phyloP scores from a whole-genome alignment of 2,888 invertebrate genomes.

The Latrodectus hesperus region DNA sequence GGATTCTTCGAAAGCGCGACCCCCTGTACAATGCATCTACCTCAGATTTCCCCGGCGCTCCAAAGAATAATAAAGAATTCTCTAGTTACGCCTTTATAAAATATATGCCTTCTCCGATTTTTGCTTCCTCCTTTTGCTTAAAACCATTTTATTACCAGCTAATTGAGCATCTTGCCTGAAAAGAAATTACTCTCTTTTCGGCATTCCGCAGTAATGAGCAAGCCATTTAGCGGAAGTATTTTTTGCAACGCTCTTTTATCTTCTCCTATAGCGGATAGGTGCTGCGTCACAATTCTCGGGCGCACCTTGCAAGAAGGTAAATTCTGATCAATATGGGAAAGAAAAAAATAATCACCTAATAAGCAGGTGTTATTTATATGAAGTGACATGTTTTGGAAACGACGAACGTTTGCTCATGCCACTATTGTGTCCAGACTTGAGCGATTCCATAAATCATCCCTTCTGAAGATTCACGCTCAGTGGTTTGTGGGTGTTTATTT shows the following conservation, averaged over 20 bases:
- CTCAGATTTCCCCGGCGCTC: conserved; percentile 6
- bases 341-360: conserved; percentile 25
- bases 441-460: conserved; percentile 35
- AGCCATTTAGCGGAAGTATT: conserved; percentile 15
- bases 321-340: conserved; percentile 21
- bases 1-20: neutral
- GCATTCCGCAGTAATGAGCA: neutral
- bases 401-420: conserved; percentile 39
- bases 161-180: conserved; percentile 39
- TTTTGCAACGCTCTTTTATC: conserved; percentile 4
- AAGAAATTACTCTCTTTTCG: conserved; percentile 32
- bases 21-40: conserved; percentile 10
- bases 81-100: conserved; percentile 57
- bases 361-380: conserved; percentile 59
- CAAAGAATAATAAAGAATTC: conserved; percentile 50
- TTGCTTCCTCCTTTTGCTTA: conserved; percentile 18
- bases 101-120: conserved; percentile 56
- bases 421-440: conserved; percentile 22
- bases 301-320: conserved; percentile 41
- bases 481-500: neutral
- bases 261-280: conserved; percentile 33
- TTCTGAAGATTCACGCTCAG: conserved; percentile 14
- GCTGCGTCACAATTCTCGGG: neutral
- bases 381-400: conserved; percentile 44
- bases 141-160: conserved; percentile 55